These are phyloP conservation scores for Thalassarche chlororhynchos DNA, from an alignment of 2,113 vertebrate genomes.

Conservation along the genomic window DNA sequence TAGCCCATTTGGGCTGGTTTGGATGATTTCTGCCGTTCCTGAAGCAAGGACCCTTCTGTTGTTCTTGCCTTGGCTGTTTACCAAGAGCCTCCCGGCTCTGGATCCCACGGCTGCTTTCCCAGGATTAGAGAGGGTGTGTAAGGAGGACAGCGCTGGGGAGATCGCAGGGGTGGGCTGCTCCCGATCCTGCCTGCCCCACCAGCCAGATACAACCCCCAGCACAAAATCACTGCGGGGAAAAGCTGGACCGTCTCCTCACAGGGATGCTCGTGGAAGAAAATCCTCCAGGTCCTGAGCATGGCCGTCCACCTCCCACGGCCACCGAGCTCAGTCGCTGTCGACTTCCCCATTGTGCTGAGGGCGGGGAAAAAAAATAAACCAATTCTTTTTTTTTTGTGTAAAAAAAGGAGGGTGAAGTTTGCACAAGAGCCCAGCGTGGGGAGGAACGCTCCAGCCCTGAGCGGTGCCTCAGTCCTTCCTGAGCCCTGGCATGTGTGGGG, in stretches of 20 bases:
- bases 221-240: rapidly evolving
- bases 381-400: background rate
- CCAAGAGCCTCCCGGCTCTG: background rate
- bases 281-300: background rate
- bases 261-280: background rate
- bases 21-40: background rate
- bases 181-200: background rate
- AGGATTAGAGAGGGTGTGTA: background rate
- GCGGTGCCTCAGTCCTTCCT: rapidly evolving
- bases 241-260: background rate
- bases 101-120: background rate
- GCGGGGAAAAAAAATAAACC: background rate
- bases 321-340: background rate
- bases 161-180: background rate
- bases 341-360: background rate
- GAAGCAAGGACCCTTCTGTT: background rate
- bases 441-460: background rate
- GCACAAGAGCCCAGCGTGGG: background rate
- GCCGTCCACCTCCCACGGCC: background rate
- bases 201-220: background rate
- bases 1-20: background rate
- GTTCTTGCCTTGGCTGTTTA: background rate
- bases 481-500: rapidly evolving
- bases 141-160: background rate
- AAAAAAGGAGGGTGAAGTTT: background rate